These are phyloP conservation scores for Ailuropoda melanoleuca DNA, from an alignment of 2,113 vertebrate genomes.

Conservation along the genomic window DNA sequence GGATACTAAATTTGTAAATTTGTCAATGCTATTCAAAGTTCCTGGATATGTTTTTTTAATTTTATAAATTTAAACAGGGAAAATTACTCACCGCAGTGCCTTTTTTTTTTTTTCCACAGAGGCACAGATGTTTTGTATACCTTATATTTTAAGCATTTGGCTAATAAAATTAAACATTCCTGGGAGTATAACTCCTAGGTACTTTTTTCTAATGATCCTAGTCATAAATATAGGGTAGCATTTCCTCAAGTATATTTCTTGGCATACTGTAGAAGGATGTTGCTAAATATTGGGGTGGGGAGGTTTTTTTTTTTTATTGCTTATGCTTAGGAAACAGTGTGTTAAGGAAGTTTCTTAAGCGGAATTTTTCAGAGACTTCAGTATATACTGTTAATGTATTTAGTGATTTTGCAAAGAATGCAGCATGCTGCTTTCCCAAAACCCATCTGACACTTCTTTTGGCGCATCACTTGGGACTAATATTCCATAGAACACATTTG, in stretches of 20 bases:
- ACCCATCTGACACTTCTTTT: background rate
- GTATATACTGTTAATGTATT: background rate
- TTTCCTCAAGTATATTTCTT: background rate
- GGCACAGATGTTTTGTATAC: background rate
- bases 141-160: background rate
- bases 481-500: background rate
- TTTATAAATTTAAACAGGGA: background rate
- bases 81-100: background rate
- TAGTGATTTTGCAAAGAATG: background rate
- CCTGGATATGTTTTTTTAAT: background rate
- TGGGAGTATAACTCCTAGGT: background rate
- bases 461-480: background rate
- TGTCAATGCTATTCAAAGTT: background rate
- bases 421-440: background rate
- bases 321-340: background rate
- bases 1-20: background rate
- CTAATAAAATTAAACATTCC: background rate
- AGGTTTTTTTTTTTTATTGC: background rate
- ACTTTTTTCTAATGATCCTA: background rate
- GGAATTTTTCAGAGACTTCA: slow-evolving; percentile 35
- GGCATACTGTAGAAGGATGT: background rate
- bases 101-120: background rate
- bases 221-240: background rate
- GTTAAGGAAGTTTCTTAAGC: background rate
- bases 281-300: background rate